phyloP scores from a whole-genome alignment of 2,797 vertebrate genomes.

The Coranthus polyacanthus region DNA sequence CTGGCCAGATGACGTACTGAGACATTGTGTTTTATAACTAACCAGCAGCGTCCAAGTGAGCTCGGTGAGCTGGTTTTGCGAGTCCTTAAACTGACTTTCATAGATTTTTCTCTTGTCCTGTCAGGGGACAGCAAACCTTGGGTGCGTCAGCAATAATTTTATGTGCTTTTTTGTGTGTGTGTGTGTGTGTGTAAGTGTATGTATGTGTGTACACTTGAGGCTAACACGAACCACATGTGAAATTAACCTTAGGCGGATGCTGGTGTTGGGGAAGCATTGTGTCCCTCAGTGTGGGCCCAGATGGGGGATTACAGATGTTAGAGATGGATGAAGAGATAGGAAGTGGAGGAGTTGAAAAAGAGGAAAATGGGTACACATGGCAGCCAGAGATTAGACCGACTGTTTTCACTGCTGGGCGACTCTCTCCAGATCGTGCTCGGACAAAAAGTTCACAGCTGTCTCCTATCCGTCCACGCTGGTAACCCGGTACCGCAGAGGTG shows the following conservation, averaged over 20 bases:
- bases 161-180: constrained; percentile 39
- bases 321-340: constrained; percentile 60
- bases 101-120: constrained; percentile 30
- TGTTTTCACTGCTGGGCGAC: constrained; percentile 60
- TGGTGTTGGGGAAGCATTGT: constrained; percentile 59
- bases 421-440: constrained; percentile 24
- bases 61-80: constrained; percentile 22
- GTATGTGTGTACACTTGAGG: constrained; percentile 18
- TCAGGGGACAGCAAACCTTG: constrained; percentile 52
- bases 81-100: constrained; percentile 17
- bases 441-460: constrained; percentile 68
- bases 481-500: constrained; percentile 34
- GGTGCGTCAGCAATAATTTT: constrained; percentile 63
- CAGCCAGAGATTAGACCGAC: constrained; percentile 63
- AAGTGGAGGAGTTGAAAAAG: constrained; percentile 57
- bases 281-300: constrained; percentile 62
- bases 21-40: constrained; percentile 24
- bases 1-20: constrained; percentile 2
- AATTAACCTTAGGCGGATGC: constrained; percentile 64
- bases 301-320: constrained; percentile 54
- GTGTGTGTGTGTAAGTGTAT: constrained; percentile 3
- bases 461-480: constrained; percentile 56
- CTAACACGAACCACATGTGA: constrained; percentile 80
- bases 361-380: constrained; percentile 74
- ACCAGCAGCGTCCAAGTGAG: constrained; percentile 33